Percentiles rank a stretch among this genome's conserved stretches.
Evolutionary conservation across 2,888 invertebrate species (phyloP).

Genomic region (Eugnorisma glareosa): DNA sequence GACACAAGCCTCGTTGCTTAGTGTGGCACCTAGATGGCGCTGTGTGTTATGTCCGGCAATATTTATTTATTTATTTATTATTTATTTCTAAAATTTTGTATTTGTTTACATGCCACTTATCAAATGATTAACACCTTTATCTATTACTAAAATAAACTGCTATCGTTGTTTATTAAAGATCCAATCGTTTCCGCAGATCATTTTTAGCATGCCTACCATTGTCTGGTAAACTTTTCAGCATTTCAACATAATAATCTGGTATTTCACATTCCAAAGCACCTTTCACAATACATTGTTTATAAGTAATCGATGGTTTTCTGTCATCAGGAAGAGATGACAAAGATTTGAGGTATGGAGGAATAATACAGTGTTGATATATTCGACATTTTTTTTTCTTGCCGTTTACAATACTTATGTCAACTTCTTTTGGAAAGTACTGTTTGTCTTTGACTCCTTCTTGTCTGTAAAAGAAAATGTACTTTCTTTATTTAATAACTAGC

Average conservation of each 20-base stretch:
- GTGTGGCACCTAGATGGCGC: no score
- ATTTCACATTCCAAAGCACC: conserved; percentile 56
- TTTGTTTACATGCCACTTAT: background rate
- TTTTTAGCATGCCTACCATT: conserved; percentile 44
- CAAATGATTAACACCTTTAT: background rate
- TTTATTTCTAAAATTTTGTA: background rate
- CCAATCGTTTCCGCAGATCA: conserved; percentile 25
- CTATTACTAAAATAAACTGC: background rate
- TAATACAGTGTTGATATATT: conserved; percentile 46
- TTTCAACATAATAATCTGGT: conserved; percentile 49
- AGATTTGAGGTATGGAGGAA: conserved; percentile 26
- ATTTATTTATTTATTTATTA: no score
- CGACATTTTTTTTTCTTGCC: conserved; percentile 33
- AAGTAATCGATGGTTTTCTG: conserved; percentile 61
- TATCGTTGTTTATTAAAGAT: conserved; percentile 15
- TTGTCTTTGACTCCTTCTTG: conserved; percentile 54
- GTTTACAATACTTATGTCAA: conserved; percentile 20
- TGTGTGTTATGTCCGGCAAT: no score
- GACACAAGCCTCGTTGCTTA: no score
- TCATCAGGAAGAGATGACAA: conserved; percentile 34
- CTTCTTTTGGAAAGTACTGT: conserved; percentile 51
- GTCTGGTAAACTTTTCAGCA: conserved; percentile 49
- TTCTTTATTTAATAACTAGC: no score
- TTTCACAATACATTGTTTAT: conserved; percentile 49
- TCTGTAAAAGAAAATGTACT: conserved; percentile 32